A percentile compares a stretch with the other conserved stretches of the same genome.
Conservation (phyloP, 2,888 invertebrate species). For the Trissoscelio sp. region DNA sequence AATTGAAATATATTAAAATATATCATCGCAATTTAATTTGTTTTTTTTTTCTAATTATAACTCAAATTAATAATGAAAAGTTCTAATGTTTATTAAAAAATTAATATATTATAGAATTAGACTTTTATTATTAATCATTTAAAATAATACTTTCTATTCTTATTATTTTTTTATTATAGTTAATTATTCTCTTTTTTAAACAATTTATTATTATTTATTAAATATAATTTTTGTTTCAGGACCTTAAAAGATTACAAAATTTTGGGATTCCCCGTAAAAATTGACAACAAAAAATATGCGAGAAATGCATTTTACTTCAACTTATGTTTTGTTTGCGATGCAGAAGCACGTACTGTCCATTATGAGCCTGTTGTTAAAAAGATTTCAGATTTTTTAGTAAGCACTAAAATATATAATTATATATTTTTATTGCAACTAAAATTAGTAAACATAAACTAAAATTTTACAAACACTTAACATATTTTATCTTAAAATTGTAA, state of each 20-base stretch:
- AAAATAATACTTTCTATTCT: no score
- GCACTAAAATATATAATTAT: not conserved
- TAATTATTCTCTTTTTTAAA: constrained; percentile 4
- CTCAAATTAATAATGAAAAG: no score
- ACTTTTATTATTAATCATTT: no score
- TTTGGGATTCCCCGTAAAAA: constrained; percentile 95
- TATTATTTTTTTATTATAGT: no score
- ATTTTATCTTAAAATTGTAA: constrained; percentile 6
- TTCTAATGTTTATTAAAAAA: no score
- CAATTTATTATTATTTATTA: constrained; percentile 73
- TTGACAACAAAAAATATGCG: constrained; percentile 94
- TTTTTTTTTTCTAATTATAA: no score
- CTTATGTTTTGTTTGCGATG: constrained; percentile 96
- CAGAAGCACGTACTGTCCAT: constrained; percentile 94
- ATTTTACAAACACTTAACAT: not conserved
- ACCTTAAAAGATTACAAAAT: constrained; percentile 93
- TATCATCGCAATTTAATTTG: no score
- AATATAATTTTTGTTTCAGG: constrained; percentile 83
- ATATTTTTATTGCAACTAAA: no score
- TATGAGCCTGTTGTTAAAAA: constrained; percentile 98
- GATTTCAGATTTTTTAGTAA: constrained; percentile 93
- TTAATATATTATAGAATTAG: no score
- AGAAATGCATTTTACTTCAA: constrained; percentile 98
- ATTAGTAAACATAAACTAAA: no score
- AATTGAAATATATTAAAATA: no score